Conservation (phyloP, 2,797 vertebrate genomes). For the Streptopelia turtur region DNA sequence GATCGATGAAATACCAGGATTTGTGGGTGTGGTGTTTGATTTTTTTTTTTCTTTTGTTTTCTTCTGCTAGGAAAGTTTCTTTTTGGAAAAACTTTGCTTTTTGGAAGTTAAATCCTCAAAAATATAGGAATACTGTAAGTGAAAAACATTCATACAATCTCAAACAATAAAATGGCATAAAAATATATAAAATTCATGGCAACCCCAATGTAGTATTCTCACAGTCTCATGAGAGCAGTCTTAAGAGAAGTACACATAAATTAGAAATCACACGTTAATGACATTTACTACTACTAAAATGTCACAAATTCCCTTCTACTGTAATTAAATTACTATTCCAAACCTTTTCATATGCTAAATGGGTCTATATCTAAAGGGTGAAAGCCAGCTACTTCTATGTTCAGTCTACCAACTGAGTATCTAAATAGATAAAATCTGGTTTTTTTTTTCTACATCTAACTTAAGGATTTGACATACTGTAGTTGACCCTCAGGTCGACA, state of each 20-base stretch:
- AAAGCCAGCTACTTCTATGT: slow-evolving; percentile 42
- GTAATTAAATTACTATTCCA: not conserved
- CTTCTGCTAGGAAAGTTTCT: not conserved
- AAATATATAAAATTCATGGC: not conserved
- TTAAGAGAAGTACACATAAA: not conserved
- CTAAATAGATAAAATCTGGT: not conserved
- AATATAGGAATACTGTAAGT: not conserved
- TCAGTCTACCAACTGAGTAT: not conserved
- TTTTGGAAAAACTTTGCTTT: not conserved
- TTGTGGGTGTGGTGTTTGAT: not conserved
- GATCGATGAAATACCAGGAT: not conserved
- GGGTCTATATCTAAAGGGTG: not conserved
- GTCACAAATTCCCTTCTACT: not conserved
- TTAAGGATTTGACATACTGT: slow-evolving; percentile 84
- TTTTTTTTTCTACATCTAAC: slow-evolving; percentile 75
- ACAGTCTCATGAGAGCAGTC: slow-evolving; percentile 45
- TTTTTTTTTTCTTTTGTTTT: not conserved
- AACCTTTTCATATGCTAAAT: not conserved
- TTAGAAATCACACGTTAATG: not conserved
- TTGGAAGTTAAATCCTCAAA: not conserved
- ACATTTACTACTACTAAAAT: not conserved
- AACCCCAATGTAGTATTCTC: not conserved
- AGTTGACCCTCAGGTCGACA: slow-evolving; percentile 81
- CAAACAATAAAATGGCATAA: not conserved
- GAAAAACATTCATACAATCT: not conserved